Evolutionary conservation across 2,888 invertebrate genomes (phyloP).

Genomic region (Acronicta leporina): DNA sequence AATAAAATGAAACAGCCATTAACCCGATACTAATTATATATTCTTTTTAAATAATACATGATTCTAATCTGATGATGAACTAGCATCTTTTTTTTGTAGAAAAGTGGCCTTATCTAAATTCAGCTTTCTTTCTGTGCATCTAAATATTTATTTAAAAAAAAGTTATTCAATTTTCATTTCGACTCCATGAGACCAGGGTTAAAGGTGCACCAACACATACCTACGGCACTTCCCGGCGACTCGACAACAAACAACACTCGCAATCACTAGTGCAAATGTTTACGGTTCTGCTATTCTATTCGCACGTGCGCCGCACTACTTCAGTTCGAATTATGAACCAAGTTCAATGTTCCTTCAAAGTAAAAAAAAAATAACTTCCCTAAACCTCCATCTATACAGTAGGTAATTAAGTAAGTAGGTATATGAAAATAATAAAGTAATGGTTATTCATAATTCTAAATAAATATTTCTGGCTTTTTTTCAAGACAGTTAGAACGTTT

Average conservation of each 20-base stretch:
- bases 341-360: conserved; percentile 6
- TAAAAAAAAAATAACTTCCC: conserved; percentile 1
- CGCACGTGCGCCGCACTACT: conserved; percentile 58
- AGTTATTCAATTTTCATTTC: neutral
- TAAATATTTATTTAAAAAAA: neutral
- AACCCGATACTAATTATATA: no score
- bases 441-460: neutral
- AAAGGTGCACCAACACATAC: conserved; percentile 48
- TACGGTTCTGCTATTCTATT: conserved; percentile 58
- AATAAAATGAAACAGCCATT: no score
- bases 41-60: no score
- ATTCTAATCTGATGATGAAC: no score
- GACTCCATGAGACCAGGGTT: conserved; percentile 7
- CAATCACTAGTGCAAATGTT: conserved; percentile 83
- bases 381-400: no score
- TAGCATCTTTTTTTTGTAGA: no score
- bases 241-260: conserved; percentile 69
- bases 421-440: no score
- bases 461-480: no score
- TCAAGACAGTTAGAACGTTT: no score
- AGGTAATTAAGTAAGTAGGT: no score
- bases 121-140: neutral
- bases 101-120: no score
- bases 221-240: conserved; percentile 37
- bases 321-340: conserved; percentile 49